These are phyloP conservation scores for Leptinotarsa haldemani DNA, from an alignment of 2,888 invertebrate genomes.

Conservation along the genomic window DNA sequence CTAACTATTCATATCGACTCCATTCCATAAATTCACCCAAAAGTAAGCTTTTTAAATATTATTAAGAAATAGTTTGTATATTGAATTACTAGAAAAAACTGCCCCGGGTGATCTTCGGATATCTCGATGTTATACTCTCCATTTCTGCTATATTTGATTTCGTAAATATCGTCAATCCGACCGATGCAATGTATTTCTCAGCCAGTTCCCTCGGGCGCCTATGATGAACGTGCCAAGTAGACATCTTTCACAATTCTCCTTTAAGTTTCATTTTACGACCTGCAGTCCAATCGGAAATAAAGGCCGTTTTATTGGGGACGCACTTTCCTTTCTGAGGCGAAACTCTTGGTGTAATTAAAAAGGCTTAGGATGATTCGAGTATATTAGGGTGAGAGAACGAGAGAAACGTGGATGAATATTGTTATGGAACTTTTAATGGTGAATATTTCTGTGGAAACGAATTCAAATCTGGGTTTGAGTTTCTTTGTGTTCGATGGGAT, in stretches of 20 bases:
- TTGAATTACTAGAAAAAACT: too few species aligned
- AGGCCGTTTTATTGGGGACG: constrained; percentile 5
- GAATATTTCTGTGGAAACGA: not conserved
- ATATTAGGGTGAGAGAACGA: not conserved
- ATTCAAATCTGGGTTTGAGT: not conserved
- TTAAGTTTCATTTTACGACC: constrained; percentile 12
- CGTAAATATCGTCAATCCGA: not conserved
- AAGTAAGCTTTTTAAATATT: too few species aligned
- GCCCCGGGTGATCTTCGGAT: not conserved
- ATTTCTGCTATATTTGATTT: not conserved
- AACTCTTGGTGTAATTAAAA: constrained; percentile 14
- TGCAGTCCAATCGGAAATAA: constrained; percentile 13
- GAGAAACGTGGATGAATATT: not conserved
- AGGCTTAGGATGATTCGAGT: not conserved
- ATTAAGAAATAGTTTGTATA: too few species aligned
- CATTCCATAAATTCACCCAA: too few species aligned
- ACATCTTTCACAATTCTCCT: constrained; percentile 7
- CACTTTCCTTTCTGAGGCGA: not conserved
- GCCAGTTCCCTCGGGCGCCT: not conserved
- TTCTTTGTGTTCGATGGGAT: not conserved
- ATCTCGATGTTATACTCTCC: not conserved
- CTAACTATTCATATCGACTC: too few species aligned
- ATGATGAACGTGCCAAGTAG: constrained; percentile 7
- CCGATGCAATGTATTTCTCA: not conserved
- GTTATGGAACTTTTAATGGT: not conserved